Percentiles rank a stretch among this genome's conserved stretches.
Evolutionary conservation across 2,113 vertebrate genomes (phyloP).

Genomic region (Carassius gibelio): DNA sequence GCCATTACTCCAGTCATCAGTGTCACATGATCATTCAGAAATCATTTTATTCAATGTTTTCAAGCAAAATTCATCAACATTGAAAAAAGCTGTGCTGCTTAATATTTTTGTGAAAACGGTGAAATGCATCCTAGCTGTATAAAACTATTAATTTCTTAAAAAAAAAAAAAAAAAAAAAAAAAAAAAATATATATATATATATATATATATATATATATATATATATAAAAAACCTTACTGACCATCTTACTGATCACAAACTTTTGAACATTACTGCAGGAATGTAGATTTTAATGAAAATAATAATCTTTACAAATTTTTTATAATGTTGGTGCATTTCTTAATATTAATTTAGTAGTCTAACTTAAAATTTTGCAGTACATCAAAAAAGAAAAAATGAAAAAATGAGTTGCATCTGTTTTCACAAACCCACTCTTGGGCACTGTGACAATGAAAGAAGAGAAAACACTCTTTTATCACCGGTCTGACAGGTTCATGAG

Average conservation of each 20-base stretch:
- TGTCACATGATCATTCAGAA: background rate
- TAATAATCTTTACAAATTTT: background rate
- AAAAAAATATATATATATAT: no score
- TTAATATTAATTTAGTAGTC: background rate
- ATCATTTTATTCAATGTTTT: background rate
- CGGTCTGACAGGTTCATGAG: slow-evolving; percentile 15
- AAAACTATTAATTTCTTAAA: background rate
- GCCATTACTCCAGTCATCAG: background rate
- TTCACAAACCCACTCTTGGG: background rate
- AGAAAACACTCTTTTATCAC: background rate
- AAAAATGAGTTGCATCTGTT: background rate
- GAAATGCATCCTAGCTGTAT: background rate
- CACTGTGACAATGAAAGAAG: background rate
- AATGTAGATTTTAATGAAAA: background rate
- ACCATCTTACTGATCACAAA: background rate
- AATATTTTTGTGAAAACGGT: background rate
- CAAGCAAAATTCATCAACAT: background rate
- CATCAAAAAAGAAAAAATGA: background rate
- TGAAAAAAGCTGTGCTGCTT: background rate
- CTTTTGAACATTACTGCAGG: background rate
- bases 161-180: no score
- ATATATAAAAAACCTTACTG: no score
- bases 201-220: no score
- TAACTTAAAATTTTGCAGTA: background rate
- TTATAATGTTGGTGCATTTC: background rate